Evolutionary conservation across 2,888 invertebrate genomes (phyloP).

Genomic region (Venusia cambrica): DNA sequence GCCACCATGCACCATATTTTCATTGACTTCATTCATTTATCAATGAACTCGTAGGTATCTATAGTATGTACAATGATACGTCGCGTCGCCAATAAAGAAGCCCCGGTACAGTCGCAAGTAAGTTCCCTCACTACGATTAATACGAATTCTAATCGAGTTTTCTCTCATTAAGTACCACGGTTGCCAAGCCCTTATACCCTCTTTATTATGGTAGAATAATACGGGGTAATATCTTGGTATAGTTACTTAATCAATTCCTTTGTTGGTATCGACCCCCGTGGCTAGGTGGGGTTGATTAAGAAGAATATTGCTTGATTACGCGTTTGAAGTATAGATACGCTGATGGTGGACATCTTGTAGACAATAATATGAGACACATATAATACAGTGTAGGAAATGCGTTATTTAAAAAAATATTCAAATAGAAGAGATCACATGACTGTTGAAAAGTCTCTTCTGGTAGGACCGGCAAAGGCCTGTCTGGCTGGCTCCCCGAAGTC

Average conservation of each 20-base stretch:
- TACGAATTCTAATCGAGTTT: slow-evolving; percentile 80
- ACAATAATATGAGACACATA: slow-evolving; percentile 2
- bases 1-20: too few species aligned
- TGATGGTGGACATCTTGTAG: slow-evolving; percentile 36
- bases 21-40: too few species aligned
- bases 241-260: slow-evolving; percentile 81
- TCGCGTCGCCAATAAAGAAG: background rate
- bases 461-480: too few species aligned
- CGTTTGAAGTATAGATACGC: slow-evolving; percentile 62
- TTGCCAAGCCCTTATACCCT: slow-evolving; percentile 64
- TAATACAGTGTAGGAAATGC: too few species aligned
- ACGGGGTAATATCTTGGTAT: slow-evolving; percentile 77
- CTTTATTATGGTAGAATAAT: slow-evolving; percentile 79
- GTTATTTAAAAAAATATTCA: too few species aligned
- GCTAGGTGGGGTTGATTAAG: slow-evolving; percentile 79
- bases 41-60: too few species aligned
- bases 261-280: slow-evolving; percentile 77
- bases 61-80: too few species aligned
- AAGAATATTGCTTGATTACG: slow-evolving; percentile 81
- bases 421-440: slow-evolving; percentile 2
- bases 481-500: too few species aligned
- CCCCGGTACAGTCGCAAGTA: slow-evolving; percentile 40
- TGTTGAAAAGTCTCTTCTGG: too few species aligned
- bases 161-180: slow-evolving; percentile 78
- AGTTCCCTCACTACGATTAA: slow-evolving; percentile 70